Conservation (phyloP, 1,140 invertebrate species). For the Euura saliciscinereae region DNA sequence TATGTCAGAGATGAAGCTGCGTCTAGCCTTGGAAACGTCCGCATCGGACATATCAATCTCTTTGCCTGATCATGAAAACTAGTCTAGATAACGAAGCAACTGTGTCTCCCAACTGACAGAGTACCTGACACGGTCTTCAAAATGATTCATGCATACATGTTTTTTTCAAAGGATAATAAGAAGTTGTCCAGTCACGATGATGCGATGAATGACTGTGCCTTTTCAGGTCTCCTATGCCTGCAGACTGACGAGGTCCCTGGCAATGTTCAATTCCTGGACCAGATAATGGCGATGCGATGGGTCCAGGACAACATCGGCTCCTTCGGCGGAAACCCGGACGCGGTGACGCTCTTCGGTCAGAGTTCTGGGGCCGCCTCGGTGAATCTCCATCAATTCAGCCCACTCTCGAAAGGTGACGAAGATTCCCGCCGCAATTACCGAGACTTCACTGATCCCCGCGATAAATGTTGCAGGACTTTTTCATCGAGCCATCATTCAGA, state of each 20-base stretch:
- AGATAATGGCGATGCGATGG: conserved; percentile 49
- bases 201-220: too few species aligned
- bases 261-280: neutral
- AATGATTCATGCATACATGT: too few species aligned
- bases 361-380: conserved; percentile 32
- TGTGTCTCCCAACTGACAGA: too few species aligned
- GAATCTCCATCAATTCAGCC: conserved; percentile 60
- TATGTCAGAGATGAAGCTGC: too few species aligned
- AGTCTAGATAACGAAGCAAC: too few species aligned
- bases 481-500: conserved; percentile 19
- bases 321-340: conserved; percentile 41
- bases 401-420: conserved; percentile 42
- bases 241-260: neutral
- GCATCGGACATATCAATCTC: too few species aligned
- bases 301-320: conserved; percentile 44
- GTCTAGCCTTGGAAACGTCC: too few species aligned
- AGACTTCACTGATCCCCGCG: neutral
- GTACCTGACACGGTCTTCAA: too few species aligned
- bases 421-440: neutral
- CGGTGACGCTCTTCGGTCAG: conserved; percentile 34
- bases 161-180: too few species aligned
- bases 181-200: too few species aligned
- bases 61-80: too few species aligned
- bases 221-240: neutral
- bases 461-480: neutral